These are phyloP conservation scores for Serranochromis macrocephalus DNA, from an alignment of 2,113 vertebrate genomes.

Conservation along the genomic window DNA sequence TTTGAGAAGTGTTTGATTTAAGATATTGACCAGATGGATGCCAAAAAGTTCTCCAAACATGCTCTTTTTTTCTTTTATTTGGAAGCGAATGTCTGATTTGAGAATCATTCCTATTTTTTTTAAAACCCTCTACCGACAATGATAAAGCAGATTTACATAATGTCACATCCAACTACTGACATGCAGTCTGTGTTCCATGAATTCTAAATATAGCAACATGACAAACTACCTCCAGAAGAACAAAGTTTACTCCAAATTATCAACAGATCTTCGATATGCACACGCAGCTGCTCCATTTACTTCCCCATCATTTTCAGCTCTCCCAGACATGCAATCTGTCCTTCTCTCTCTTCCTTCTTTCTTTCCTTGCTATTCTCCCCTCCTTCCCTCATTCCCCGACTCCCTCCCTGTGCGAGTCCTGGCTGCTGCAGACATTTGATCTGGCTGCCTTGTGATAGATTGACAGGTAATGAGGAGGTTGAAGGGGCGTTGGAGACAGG, in stretches of 20 bases:
- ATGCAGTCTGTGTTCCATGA: background rate
- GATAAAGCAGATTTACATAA: background rate
- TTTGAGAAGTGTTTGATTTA: background rate
- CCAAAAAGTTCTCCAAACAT: background rate
- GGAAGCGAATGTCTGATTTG: background rate
- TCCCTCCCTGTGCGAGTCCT: slow-evolving; percentile 48
- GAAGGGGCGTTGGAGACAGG: slow-evolving; percentile 70
- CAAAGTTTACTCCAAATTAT: slow-evolving; percentile 45
- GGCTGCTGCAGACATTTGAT: slow-evolving; percentile 68
- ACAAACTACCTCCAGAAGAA: slow-evolving; percentile 36
- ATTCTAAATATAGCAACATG: slow-evolving; percentile 9
- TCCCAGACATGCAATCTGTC: slow-evolving; percentile 56
- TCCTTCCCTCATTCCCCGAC: background rate
- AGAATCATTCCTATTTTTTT: background rate
- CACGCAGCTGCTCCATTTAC: slow-evolving; percentile 50
- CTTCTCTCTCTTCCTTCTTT: slow-evolving; percentile 21
- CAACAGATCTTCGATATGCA: slow-evolving; percentile 37
- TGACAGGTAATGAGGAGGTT: slow-evolving; percentile 74
- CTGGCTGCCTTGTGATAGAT: slow-evolving; percentile 70
- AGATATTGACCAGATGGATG: background rate
- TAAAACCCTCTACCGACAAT: background rate
- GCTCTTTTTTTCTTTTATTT: background rate
- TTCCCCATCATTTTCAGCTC: slow-evolving; percentile 46
- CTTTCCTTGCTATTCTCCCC: background rate
- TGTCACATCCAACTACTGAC: background rate